phyloP scores from a whole-genome alignment of 2,113 vertebrate genomes.

The Psittacula cyanocephala region DNA sequence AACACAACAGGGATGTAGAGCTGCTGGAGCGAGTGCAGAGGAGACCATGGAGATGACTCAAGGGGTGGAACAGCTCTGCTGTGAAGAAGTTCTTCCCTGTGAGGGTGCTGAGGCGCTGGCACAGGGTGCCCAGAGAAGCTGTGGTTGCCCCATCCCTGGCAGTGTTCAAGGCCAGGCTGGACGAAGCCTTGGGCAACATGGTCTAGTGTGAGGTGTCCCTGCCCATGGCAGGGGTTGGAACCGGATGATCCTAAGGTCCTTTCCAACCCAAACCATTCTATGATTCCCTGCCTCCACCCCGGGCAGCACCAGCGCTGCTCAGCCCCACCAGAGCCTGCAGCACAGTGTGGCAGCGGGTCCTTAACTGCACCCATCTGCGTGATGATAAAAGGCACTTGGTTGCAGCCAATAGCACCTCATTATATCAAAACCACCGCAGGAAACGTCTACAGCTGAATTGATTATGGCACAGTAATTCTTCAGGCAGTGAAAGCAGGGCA shows the following conservation, averaged over 20 bases:
- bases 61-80: not conserved
- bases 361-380: not conserved
- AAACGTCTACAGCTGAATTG: constrained; percentile 52
- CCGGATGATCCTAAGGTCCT: not conserved
- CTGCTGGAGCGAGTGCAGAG: not conserved
- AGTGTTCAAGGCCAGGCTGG: not conserved
- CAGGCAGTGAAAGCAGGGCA: constrained; percentile 46
- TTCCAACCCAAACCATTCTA: not conserved
- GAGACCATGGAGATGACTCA: not conserved
- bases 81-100: not conserved
- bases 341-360: not conserved
- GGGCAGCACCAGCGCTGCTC: accelerated
- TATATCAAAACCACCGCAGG: constrained; percentile 57
- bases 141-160: not conserved
- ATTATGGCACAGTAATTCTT: constrained; percentile 63
- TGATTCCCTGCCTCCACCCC: not conserved
- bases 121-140: not conserved
- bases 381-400: constrained; percentile 17
- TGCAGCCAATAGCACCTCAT: constrained; percentile 56
- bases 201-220: not conserved
- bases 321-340: accelerated
- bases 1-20: not conserved
- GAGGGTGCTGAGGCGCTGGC: not conserved
- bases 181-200: not conserved
- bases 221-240: not conserved